Base-by-base conservation (phyloP, 2,888 invertebrate species). In the Rhingia rostrata region DNA sequence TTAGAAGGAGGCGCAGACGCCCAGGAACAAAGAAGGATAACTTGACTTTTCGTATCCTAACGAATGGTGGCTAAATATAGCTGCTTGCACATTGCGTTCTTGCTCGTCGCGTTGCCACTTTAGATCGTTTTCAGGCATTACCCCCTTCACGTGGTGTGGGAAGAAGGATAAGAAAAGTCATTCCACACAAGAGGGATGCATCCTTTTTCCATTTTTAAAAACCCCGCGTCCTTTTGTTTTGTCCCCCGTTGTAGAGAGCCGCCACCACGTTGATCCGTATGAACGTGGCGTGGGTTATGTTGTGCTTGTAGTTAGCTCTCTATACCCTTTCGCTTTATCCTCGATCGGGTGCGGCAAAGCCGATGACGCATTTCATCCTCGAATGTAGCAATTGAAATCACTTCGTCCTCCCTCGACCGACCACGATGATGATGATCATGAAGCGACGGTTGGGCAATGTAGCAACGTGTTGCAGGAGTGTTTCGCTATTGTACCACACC, bases 151-250 rank as follows among this genome's bases (percentile, higher is more conserved):
- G 63, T 67, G 41, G 2, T 56, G 43, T 33, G n/a, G 30, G 32
- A 6, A 35, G 39, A 14, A 30, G 58, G 53, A 67, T 49, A 4
- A 53, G 60, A 32, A 73, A 80, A 61, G 33, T 54, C 79, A 79
- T 64, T 72, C 61, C 14, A 60, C 66, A 66, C 39, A 69, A 73
- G 75, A 80, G 80, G 80, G 80, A 84, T 74, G 43, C 64, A 79
- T 84, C 84, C 84, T 84, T 84, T 84, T 75, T 84, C 80, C 79
- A 84, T 84, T 84, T 84, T 84, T 80, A 80, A 70, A 41, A 37
- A 73, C 69, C 53, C 22, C 22, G 69, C 74, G 69, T 69, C 67
- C 79, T 69, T 69, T 80, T 69, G 53, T 63, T 49, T 54, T 61
- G 53, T 53, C 72, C 47, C 49, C 56, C 41, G 66, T 66, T 72